Evolutionary conservation across 2,888 invertebrate genomes (phyloP).

Genomic region (Oithona nana): DNA sequence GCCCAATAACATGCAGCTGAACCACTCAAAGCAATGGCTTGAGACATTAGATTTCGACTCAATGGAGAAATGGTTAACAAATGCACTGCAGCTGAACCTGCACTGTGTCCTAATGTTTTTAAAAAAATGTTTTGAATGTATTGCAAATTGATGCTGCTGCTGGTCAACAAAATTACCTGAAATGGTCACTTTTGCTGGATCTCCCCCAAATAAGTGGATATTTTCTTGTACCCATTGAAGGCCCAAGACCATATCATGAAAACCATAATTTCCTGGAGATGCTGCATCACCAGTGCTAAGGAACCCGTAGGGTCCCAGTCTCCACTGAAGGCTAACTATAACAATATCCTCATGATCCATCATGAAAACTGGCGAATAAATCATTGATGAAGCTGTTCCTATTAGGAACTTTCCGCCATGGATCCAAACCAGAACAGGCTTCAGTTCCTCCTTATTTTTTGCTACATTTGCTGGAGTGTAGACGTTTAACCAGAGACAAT

Average conservation of each 20-base stretch:
- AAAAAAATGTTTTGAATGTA: no score
- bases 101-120: no score
- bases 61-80: conserved; percentile 16
- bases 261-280: conserved; percentile 17
- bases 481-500: conserved; percentile 19
- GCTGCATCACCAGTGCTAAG: conserved; percentile 15
- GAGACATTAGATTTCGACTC: background rate
- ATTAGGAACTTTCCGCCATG: conserved; percentile 22
- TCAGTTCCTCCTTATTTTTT: background rate
- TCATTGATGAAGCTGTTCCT: conserved; percentile 20
- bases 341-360: conserved; percentile 20
- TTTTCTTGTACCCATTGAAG: conserved; percentile 15
- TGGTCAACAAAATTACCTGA: no score
- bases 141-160: no score
- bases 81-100: conserved; percentile 15
- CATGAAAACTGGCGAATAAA: conserved; percentile 18
- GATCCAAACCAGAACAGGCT: conserved; percentile 22
- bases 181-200: conserved; percentile 13
- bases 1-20: background rate
- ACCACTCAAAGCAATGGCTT: background rate
- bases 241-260: conserved; percentile 14
- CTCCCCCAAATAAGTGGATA: conserved; percentile 16
- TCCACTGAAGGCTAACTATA: conserved; percentile 21
- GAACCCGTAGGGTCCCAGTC: conserved; percentile 20
- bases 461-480: conserved; percentile 16